Conservation (phyloP, 2,888 invertebrate genomes). For the Tetanocera ferruginea region DNA sequence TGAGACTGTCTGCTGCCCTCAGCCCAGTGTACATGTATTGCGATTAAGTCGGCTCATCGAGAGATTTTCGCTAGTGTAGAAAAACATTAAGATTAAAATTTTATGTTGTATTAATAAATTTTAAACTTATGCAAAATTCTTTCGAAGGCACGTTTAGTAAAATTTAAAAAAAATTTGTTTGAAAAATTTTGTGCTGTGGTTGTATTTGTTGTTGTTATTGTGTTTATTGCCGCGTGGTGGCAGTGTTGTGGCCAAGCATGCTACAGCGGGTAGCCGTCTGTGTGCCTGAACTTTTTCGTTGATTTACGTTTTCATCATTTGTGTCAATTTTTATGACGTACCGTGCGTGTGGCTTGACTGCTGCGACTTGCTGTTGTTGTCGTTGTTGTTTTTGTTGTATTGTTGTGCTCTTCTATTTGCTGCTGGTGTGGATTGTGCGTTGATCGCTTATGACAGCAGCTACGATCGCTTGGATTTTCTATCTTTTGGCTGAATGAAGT, state of each 20-base stretch:
- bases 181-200: not conserved
- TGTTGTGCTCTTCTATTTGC: not conserved
- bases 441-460: constrained; percentile 49
- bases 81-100: not conserved
- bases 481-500: not conserved
- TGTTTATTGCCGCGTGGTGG: not conserved
- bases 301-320: constrained; percentile 41
- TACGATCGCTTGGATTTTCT: not conserved
- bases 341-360: constrained; percentile 31
- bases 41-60: too few species aligned
- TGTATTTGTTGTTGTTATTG: too few species aligned
- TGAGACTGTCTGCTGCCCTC: too few species aligned
- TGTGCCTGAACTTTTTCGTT: constrained; percentile 25
- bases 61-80: too few species aligned
- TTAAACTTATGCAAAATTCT: constrained; percentile 9
- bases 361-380: constrained; percentile 19
- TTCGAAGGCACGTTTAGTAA: constrained; percentile 10
- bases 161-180: not conserved
- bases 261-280: not conserved
- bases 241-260: not conserved
- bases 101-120: constrained; percentile 26
- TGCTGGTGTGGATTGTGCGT: constrained; percentile 28
- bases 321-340: constrained; percentile 35
- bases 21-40: too few species aligned
- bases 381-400: constrained; percentile 5